phyloP scores from a whole-genome alignment of 2,888 invertebrate genomes.

The Exephanes ischioxanthus region DNA sequence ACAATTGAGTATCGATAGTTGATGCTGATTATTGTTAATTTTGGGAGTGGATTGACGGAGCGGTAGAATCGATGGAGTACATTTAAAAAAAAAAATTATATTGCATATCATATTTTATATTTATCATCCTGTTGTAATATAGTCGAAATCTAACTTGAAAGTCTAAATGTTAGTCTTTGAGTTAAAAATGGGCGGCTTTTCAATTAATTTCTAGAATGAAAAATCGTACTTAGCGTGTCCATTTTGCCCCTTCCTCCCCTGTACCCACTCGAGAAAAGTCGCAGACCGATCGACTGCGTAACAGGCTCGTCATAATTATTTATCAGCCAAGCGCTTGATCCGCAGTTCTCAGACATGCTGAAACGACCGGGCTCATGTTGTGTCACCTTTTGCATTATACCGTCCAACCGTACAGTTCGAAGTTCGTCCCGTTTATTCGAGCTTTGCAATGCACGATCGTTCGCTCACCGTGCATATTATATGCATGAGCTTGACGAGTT shows the following conservation, averaged over 20 bases:
- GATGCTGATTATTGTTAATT: neutral
- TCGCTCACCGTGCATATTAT: neutral
- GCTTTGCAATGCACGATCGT: conserved; percentile 42
- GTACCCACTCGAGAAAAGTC: neutral
- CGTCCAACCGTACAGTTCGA: conserved; percentile 46
- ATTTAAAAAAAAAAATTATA: too few species aligned
- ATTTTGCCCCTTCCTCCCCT: too few species aligned
- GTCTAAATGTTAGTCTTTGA: too few species aligned
- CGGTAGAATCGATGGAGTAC: too few species aligned
- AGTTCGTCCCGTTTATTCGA: conserved; percentile 52
- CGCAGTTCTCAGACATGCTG: neutral
- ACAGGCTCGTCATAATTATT: neutral
- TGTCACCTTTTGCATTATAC: conserved; percentile 41
- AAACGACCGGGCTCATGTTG: neutral
- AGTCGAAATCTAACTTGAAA: neutral
- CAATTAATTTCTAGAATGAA: too few species aligned
- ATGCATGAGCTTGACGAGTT: conserved; percentile 23
- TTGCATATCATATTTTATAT: too few species aligned
- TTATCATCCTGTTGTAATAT: neutral
- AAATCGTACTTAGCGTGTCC: too few species aligned
- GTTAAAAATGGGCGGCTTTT: too few species aligned
- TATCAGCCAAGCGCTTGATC: neutral
- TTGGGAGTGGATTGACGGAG: neutral
- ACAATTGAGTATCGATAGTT: neutral
- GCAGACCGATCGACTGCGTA: neutral